Percentiles rank a stretch among this genome's conserved stretches.
These are phyloP conservation scores for Sthenelais limicola DNA, from an alignment of 2,888 invertebrate species.

Conservation along the genomic window DNA sequence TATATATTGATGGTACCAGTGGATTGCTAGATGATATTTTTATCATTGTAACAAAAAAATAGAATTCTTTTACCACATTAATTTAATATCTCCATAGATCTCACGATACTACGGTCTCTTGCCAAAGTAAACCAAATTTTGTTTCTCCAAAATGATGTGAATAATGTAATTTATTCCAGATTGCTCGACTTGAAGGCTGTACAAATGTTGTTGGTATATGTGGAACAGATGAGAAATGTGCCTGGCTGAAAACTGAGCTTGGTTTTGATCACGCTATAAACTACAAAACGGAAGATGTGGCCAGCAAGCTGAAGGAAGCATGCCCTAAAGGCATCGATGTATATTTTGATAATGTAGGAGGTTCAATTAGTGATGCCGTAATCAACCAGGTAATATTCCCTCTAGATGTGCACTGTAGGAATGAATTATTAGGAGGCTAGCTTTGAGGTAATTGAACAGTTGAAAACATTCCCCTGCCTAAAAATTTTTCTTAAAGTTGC, in stretches of 20 bases:
- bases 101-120: background rate
- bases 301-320: constrained; percentile 55
- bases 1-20: no score
- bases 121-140: background rate
- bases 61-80: no score
- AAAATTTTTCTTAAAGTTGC: no score
- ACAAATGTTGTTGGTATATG: constrained; percentile 70
- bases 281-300: constrained; percentile 68
- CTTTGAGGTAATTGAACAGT: no score
- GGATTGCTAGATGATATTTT: no score
- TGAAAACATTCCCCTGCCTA: no score
- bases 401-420: no score
- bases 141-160: background rate
- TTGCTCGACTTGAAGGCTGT: constrained; percentile 66
- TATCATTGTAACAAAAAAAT: no score
- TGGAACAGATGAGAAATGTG: constrained; percentile 70
- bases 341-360: constrained; percentile 74
- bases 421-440: no score
- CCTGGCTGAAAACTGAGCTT: constrained; percentile 61
- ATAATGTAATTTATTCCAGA: constrained; percentile 57
- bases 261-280: constrained; percentile 70
- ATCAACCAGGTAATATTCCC: constrained; percentile 66
- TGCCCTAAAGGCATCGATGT: constrained; percentile 71
- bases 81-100: background rate
- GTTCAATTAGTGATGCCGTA: constrained; percentile 69